A percentile compares a stretch with the other conserved stretches of the same genome.
Evolutionary conservation across 2,888 invertebrate genomes (phyloP).

Genomic region (Ophion costatus): DNA sequence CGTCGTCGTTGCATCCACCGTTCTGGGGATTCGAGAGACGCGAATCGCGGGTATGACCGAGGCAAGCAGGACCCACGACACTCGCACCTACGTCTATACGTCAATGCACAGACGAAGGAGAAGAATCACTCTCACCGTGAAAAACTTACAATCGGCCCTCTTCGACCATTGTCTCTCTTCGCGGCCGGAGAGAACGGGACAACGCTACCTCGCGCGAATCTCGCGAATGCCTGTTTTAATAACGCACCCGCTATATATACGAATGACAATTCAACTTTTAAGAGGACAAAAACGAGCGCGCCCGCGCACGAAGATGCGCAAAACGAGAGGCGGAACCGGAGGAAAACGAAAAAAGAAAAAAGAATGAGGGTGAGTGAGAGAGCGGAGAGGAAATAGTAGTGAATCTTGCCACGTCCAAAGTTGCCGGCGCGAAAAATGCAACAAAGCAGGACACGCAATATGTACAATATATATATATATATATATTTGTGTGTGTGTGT

Average conservation of each 20-base stretch:
- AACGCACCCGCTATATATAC: constrained; percentile 68
- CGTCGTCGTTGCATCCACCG: background rate
- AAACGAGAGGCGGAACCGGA: constrained; percentile 45
- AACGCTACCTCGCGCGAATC: constrained; percentile 47
- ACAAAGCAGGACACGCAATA: background rate
- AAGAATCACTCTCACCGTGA: constrained; percentile 39
- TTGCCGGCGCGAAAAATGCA: background rate
- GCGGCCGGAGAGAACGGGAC: constrained; percentile 28
- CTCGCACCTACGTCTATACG: constrained; percentile 25
- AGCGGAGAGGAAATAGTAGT: constrained; percentile 12
- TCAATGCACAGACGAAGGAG: constrained; percentile 50
- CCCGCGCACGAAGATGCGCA: constrained; percentile 37
- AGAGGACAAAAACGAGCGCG: constrained; percentile 51
- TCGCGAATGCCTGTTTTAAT: constrained; percentile 74
- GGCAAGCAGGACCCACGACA: background rate
- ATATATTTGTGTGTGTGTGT: too few species aligned
- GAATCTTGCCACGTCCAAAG: constrained; percentile 38
- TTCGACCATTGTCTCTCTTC: constrained; percentile 67
- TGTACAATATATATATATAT: constrained; percentile 2
- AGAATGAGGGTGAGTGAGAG: constrained; percentile 22
- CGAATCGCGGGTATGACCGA: too few species aligned
- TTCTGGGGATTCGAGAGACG: background rate
- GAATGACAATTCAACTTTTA: constrained; percentile 66
- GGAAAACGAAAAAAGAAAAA: constrained; percentile 4
- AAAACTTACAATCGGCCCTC: constrained; percentile 68